phyloP scores from a whole-genome alignment of 1,140 invertebrate species.

The Reticulitermes speratus region DNA sequence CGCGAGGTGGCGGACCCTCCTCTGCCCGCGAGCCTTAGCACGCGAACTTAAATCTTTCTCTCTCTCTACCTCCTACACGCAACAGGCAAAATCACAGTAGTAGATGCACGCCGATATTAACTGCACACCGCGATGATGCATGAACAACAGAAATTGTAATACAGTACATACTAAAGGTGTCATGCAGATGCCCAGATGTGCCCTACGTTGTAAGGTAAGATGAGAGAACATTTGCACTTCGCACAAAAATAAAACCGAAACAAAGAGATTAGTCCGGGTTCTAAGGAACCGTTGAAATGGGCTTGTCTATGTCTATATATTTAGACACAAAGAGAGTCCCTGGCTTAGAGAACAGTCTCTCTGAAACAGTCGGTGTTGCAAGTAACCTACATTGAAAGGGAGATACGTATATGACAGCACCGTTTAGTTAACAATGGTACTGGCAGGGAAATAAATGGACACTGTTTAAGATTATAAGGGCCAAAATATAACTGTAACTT shows the following conservation, averaged over 20 bases:
- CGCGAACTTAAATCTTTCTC: constrained; percentile 1
- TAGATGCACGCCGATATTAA: not conserved
- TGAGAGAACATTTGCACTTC: not conserved
- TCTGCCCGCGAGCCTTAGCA: constrained; percentile 21
- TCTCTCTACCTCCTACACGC: not conserved
- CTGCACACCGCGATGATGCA: not conserved
- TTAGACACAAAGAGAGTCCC: too few species aligned
- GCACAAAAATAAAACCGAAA: not conserved
- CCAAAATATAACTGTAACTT: too few species aligned
- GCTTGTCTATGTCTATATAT: too few species aligned
- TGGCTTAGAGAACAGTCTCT: too few species aligned
- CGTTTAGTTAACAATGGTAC: too few species aligned
- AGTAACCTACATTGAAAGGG: too few species aligned
- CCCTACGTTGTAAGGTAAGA: not conserved
- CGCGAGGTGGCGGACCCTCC: constrained; percentile 24
- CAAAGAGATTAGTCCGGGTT: too few species aligned
- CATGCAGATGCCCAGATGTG: not conserved
- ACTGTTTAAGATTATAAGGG: too few species aligned
- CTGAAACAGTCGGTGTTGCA: too few species aligned
- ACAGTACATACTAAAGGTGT: not conserved
- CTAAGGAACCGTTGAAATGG: not conserved
- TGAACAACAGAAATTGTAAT: not conserved
- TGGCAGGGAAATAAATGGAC: too few species aligned
- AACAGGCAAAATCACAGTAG: not conserved
- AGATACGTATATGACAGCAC: too few species aligned